Evolutionary conservation across 2,797 vertebrate species (phyloP), one percentile per base, ranked within the genome.

Genomic region (Pogonophryne albipinna): DNA sequence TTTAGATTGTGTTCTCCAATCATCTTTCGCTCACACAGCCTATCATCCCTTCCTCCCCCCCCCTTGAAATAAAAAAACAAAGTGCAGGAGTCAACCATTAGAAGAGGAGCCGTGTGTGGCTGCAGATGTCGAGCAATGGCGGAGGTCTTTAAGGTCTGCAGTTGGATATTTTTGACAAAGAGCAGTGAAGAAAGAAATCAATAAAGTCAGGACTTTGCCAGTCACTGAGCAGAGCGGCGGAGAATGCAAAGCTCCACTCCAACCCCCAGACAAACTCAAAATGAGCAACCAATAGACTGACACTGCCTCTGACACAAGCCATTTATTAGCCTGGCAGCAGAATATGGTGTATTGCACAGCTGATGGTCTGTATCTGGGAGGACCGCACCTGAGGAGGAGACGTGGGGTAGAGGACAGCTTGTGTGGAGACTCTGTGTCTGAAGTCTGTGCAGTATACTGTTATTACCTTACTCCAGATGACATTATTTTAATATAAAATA

Each of bases 121-220:
- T 91, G 80, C 86, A 79, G 86, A 89, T 86, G 88, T 89, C 81
- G 96, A 94, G 95, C 96, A 92, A 94, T 95, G 96, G 95, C 94
- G 95, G 94, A 95, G 96, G 96, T 97, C 96, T 95, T 96, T 95
- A 96, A 96, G 96, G 95, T 95, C 96, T 93, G 94, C 94, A 93
- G 95, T 97, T 97, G 96, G 96, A 97, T 97, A 84, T 92, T 97
- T 97, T 97, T 98, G 97, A 98, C 96, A 96, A 97, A 97, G 96
- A 97, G 96, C 95, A 94, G 95, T 94, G 94, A 95, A 94, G 96
- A 96, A 96, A 96, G 96, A 96, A 97, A 98, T 98, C 97, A 96
- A 98, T 98, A 97, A 96, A 96, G 96, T 97, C 96, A 96, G 95
- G 95, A 91, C 91, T 87, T 92, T 94, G 95, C 95, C 93, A 95